Percentiles rank a stretch among this genome's conserved stretches.
Conservation (phyloP, 2,113 vertebrate genomes). For the Gymnorhina tibicen region DNA sequence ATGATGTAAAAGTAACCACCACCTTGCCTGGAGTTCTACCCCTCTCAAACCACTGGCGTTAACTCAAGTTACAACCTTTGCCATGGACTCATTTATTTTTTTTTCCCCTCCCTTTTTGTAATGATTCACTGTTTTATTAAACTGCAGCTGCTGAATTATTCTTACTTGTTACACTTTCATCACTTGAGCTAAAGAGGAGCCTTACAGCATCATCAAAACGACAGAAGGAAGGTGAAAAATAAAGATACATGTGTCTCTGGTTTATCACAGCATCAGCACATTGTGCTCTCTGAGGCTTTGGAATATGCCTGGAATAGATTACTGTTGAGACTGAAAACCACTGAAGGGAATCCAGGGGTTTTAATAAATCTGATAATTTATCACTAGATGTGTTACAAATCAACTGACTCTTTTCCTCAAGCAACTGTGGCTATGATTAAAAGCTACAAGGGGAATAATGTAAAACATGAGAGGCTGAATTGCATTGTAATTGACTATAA, state of each 20-base stretch:
- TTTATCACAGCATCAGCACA: not conserved
- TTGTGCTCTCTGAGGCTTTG: not conserved
- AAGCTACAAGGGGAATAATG: not conserved
- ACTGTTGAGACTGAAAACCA: not conserved
- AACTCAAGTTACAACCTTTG: not conserved
- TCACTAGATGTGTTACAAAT: not conserved
- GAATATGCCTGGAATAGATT: not conserved
- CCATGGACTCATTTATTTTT: not conserved
- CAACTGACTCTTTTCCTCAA: not conserved
- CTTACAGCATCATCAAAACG: not conserved
- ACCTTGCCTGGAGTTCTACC: not conserved
- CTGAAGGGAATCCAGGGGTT: not conserved
- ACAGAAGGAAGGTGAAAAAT: not conserved
- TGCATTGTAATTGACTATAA: not conserved
- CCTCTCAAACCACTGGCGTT: not conserved
- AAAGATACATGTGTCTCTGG: not conserved
- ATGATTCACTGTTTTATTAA: not conserved
- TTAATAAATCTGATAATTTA: constrained; percentile 16
- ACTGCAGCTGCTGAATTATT: not conserved
- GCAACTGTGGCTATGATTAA: not conserved
- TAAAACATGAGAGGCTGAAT: not conserved
- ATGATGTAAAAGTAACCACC: not conserved
- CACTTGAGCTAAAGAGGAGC: not conserved
- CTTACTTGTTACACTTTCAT: not conserved
- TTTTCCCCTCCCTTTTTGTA: not conserved